Evolutionary conservation across 2,113 vertebrate genomes (phyloP).

Genomic region (Chionis minor): DNA sequence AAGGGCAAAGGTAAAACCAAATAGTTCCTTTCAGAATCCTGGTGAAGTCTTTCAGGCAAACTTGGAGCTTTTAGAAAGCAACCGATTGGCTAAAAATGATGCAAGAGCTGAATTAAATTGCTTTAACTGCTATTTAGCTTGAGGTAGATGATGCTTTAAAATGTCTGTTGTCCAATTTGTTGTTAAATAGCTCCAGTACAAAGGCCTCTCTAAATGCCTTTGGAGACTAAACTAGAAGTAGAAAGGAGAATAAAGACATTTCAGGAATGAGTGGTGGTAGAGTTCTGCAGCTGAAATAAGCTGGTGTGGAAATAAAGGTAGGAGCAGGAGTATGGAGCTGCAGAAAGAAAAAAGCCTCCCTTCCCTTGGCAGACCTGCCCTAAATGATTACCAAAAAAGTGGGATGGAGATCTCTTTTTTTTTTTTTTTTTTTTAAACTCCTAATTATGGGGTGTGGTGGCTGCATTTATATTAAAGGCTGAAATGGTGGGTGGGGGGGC

Average conservation of each 20-base stretch:
- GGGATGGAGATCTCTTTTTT: neutral
- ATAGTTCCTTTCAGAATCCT: neutral
- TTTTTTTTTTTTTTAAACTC: neutral
- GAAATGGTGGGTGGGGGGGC: neutral
- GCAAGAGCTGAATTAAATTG: neutral
- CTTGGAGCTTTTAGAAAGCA: neutral
- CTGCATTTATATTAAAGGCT: neutral
- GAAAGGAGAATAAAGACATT: neutral
- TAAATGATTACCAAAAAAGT: neutral
- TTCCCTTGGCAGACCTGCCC: neutral
- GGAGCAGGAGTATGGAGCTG: neutral
- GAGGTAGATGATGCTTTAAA: neutral
- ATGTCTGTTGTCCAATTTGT: neutral
- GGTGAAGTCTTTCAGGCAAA: neutral
- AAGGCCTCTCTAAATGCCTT: neutral
- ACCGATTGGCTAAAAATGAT: neutral
- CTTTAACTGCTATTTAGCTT: neutral
- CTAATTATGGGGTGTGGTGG: neutral
- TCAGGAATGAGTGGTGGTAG: neutral
- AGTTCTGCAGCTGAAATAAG: neutral
- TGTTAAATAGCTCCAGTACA: neutral
- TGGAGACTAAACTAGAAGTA: neutral
- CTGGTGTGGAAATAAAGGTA: neutral
- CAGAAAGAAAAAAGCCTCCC: neutral
- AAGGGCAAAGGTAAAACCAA: neutral